Base-by-base conservation (phyloP, 2,888 invertebrate species). In the Athalia rosae region DNA sequence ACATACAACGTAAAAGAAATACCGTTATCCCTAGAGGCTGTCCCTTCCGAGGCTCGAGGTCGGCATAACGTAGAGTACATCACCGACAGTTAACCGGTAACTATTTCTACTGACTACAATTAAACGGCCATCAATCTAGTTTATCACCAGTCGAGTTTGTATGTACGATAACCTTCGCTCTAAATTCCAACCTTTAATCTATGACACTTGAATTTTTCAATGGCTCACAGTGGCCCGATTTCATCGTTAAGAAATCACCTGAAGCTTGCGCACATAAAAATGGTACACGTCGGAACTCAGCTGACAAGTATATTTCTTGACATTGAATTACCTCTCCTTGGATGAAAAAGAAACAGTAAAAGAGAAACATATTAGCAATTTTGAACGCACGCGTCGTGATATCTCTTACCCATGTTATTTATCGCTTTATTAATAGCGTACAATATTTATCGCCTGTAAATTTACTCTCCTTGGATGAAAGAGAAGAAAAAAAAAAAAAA, bases 81-180 rank as follows among this genome's bases (percentile, higher is more conserved):
- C n/a, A n/a, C 3, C 5, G 62, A 62, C 43, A 11, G 62, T 41
- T 3, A 61, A 62, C 62, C n/a, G n/a, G 4, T 62, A 43, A 6
- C 43, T 43, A 4, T 9, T 7, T 47, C 47, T 8, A 64, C 64
- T n/a, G 43, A 28, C 2, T 28, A 28, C 28, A 28, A 28, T 28
- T 28, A 2, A 28, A 28, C 28, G 43, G 41, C 41, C 43, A 62
- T 62, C 43, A 45, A 62, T 43, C 11, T 62, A 28, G n/a, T 62
- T n/a, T 64, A 64, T 64, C 11, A 64, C 13, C 45, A 47, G 47
- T 64, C 45, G 64, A 64, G 45, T 64, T 64, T 47, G 47, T 2
- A 28, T 28, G 28, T 64, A 47, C 13, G 13, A 47, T n/a, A 47
- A 9, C 64, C 45, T 64, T 64, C 47, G 3, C 7, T 3, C 3